Base-by-base conservation (phyloP, 2,113 vertebrate genomes). In the Dicerorhinus sumatrensis region DNA sequence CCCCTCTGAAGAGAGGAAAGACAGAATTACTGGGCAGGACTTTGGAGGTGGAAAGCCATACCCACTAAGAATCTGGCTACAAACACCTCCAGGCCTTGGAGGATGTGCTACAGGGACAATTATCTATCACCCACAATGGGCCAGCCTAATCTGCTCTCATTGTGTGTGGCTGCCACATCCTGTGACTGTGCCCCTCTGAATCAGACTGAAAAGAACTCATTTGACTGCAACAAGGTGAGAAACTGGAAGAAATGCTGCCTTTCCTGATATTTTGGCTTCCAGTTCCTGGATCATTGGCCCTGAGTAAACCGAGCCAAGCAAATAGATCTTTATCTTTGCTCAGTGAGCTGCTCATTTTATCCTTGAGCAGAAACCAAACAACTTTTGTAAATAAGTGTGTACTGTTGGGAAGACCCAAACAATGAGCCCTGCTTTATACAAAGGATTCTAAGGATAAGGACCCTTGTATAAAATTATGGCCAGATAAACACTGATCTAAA, bases 281-380 rank as follows among this genome's bases (percentile, higher is more conserved):
- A 39, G 27, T 76, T 70, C 14, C 36, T 65, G 0, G 33, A 70
- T 83, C n/a, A 48, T 9, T 80, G 48, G 51, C 62, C 25, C 42
- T 48, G 29, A 79, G 31, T 39, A 69, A 72, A 13, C 42, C 9
- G 69, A 94, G 63, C 72, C 69, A 75, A 89, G 69, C 94, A 97
- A 95, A 93, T 0, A 76, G 92, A 96, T 94, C 77, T 97, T 95
- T 85, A 89, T 95, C 73, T 96, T 87, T 92, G 77, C 69, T 92
- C 86, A 80, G 42, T 70, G 79, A 96, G 39, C 79, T 76, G 54
- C 54, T 95, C 21, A 79, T 88, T 62, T 46, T 13, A 62, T 60
- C 48, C 60, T 75, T 54, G 36, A 14, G 42, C 56, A 75, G 85
- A 12, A 89, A 91, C 17, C 48, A 67, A 86, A 60, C 31, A 48